Base-by-base conservation (phyloP, 2,113 vertebrate species). In the Redunca redunca region DNA sequence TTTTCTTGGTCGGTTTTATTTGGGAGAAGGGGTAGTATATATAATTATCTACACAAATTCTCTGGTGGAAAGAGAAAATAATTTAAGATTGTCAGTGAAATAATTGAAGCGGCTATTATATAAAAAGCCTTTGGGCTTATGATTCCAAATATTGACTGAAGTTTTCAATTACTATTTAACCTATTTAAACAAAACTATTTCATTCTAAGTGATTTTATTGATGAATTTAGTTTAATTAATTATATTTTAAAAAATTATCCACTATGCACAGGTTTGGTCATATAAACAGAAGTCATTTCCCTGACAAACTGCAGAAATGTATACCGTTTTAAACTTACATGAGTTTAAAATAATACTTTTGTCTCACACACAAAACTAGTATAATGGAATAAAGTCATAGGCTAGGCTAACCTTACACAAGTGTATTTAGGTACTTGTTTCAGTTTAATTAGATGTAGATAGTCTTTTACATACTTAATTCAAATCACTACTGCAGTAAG, bases 401-500 rank as follows among this genome's bases (percentile, higher is more conserved):
- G 97, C 95, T 87, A 78, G 15, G 83, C 96, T 98, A 98, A 98
- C 97, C 98, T 98, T 96, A 98, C 95, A 97, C 97, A 98, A 99
- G 98, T 99, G 98, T 99, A 99, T 99, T 99, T 99, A 99, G 97
- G 98, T 99, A 99, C 99, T 98, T 99, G 98, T 99, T 99, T 99
- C 98, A 98, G 98, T 99, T 99, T 99, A 99, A 99, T 99, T 99
- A 99, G 97, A 97, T 88, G 95, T 98, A 98, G 97, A 98, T 98
- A 99, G 98, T 98, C 98, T 98, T 98, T 99, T 99, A 98, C 97
- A 98, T 98, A 97, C 98, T 98, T 98, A 98, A 98, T 98, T 98
- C 98, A 98, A 98, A 98, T 97, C 97, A 96, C 97, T 95, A 96
- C 98, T 96, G 96, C 96, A 98, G 97, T 98, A 98, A 99, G 98